Base-by-base conservation (phyloP, 2,113 vertebrate genomes). In the Festucalex cinctus region DNA sequence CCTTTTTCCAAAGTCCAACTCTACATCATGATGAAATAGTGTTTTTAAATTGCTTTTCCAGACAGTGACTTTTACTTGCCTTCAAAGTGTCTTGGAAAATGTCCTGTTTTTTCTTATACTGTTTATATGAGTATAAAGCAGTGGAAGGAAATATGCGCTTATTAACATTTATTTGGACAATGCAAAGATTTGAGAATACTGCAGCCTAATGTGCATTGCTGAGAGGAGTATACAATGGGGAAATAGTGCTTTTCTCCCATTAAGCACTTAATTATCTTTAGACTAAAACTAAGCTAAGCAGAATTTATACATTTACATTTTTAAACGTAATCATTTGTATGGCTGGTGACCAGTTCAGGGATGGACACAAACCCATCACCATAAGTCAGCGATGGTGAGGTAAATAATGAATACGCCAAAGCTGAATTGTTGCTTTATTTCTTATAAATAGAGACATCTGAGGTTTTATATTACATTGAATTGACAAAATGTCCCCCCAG, bases 31-130 rank as follows among this genome's bases (percentile, higher is more conserved):
- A 79, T 48, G 72, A 83, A 69, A 82, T 75, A 58, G 57, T 75
- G 75, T 77, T 75, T 56, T 78, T 83, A 89, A 89, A 90, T 89
- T 84, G 75, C 75, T 89, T 91, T 90, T 83, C 85, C 90, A 88
- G 80, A 74, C 70, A 44, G 51, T 28, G 63, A 74, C 65, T 83
- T 71, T 79, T 67, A 75, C 65, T 69, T 69, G 22, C 76, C 76
- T 75, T 82, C 63, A 72, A 80, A 70, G 64, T 28, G 6, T 75
- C 83, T 82, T 85, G 48, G 70, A 70, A 75, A 81, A 80, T 61
- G 59, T 61, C 65, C 75, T 78, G 70, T 76, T 79, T 78, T 79
- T 68, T 78, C 75, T 79, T 76, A 48, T 67, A 57, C 0, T 75
- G 49, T 79, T 58, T 26, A 46, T 75, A 62, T 84, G 83, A 82